Evolutionary conservation across 2,888 invertebrate genomes (phyloP), one percentile per base, ranked within the genome.

Genomic region (Mallateleia sp.): DNA sequence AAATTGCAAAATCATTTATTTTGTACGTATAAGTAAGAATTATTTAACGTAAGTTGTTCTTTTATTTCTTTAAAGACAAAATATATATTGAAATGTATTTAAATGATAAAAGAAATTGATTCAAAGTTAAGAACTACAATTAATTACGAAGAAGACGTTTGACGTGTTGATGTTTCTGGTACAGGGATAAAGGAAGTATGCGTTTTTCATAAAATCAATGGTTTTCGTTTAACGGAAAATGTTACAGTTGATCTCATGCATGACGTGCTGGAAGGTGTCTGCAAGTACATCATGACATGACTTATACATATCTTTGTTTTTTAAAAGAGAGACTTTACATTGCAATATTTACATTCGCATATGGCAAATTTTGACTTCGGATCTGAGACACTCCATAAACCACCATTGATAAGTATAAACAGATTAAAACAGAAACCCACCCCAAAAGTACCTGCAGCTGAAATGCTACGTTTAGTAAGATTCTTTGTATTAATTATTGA

Each of bases 391-490:
- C 5, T 25, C 38, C 66, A 79, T 28, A 58, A 50, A 60, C 74
- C 85, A 45, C 60, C 52, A 0, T 4, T 20, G n/a, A 72, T 67
- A 42, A 42, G 38, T 38, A n/a, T 20, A 15, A 11, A 47, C n/a
- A 22, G 45, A 42, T n/a, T 56, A n/a, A 45, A 66, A 32, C 54
- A 78, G 8, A 47, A 54, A 32, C 28, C 54, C 18, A 24, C 38
- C 14, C n/a, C 71, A 15, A 64, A 77, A 28, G 25, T 77, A 14
- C 52, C 69, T 15, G 69, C 71, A 22, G 25, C 67, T 18, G 60
- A 62, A 64, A 71, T 64, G 45, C 11, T 80, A 14, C 47, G 38
- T 38, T 38, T 38, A 11, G 14, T 38, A 38, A 38, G 38, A 38
- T 38, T 38, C 38, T 38, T 38, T 38, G 38, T 7, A 38, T 38